A percentile compares a stretch with the other conserved stretches of the same genome.
Conservation (phyloP, 1,140 invertebrate genomes). For the Cyclargus thomasi region DNA sequence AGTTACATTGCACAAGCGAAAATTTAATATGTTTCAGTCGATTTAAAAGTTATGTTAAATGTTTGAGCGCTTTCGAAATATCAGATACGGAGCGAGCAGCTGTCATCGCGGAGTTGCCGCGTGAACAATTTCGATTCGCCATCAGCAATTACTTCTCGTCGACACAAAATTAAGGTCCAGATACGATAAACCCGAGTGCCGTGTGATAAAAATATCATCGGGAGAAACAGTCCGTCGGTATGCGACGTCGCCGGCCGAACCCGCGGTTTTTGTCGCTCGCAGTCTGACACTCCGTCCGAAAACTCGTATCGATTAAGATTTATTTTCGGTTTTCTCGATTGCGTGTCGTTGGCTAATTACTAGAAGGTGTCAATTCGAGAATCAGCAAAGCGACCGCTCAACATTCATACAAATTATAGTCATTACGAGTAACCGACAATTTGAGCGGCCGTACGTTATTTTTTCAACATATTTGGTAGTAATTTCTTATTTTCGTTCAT, state of each 20-base stretch:
- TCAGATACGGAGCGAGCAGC: slow-evolving; percentile 41
- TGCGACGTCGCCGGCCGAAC: slow-evolving; percentile 36
- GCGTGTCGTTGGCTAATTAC: slow-evolving; percentile 68
- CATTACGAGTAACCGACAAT: slow-evolving; percentile 34
- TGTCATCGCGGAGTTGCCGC: slow-evolving; percentile 52
- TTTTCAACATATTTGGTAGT: not conserved
- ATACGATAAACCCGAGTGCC: slow-evolving; percentile 48
- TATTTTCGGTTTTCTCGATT: slow-evolving; percentile 52
- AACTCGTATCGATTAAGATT: slow-evolving; percentile 61
- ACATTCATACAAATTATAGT: slow-evolving; percentile 59
- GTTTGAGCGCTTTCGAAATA: slow-evolving; percentile 30
- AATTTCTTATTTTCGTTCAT: slow-evolving; percentile 12
- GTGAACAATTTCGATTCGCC: slow-evolving; percentile 48
- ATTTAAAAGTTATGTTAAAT: slow-evolving; percentile 18
- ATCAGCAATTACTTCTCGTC: slow-evolving; percentile 57
- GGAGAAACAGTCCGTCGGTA: slow-evolving; percentile 43
- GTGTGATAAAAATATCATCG: slow-evolving; percentile 45
- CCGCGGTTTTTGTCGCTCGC: slow-evolving; percentile 23
- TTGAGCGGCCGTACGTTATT: slow-evolving; percentile 6
- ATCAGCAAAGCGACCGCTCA: slow-evolving; percentile 48
- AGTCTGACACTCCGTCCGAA: slow-evolving; percentile 30
- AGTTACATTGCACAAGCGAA: slow-evolving; percentile 6
- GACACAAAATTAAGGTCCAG: slow-evolving; percentile 57
- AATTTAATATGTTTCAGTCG: slow-evolving; percentile 14
- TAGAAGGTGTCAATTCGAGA: slow-evolving; percentile 66